A percentile compares a stretch with the other conserved stretches of the same genome.
These are phyloP conservation scores for Lutjanus argentimaculatus DNA, from an alignment of 2,797 vertebrate genomes.

Conservation along the genomic window DNA sequence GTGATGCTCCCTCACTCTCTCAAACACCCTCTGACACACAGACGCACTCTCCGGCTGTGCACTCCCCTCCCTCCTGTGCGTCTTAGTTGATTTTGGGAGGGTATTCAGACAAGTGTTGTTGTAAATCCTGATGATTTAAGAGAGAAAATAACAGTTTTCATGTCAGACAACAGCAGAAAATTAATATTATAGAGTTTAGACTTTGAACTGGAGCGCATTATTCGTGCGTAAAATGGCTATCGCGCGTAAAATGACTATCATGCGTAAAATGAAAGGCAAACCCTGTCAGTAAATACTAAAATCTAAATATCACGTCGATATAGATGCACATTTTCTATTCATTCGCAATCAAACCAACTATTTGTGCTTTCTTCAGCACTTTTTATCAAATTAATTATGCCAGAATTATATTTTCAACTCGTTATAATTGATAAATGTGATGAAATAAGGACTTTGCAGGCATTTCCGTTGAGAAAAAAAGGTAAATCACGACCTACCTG, in stretches of 20 bases:
- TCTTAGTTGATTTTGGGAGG: constrained; percentile 79
- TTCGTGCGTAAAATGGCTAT: constrained; percentile 65
- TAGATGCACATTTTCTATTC: neutral
- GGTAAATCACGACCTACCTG: constrained; percentile 87
- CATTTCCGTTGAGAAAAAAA: constrained; percentile 20
- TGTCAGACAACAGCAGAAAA: constrained; percentile 19
- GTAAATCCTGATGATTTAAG: constrained; percentile 78
- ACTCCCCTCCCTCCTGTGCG: constrained; percentile 81
- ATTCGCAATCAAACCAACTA: constrained; percentile 13
- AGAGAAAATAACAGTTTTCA: constrained; percentile 42
- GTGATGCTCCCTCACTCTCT: constrained; percentile 78
- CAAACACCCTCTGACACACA: constrained; percentile 79
- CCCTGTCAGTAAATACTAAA: neutral
- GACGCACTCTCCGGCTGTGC: constrained; percentile 67
- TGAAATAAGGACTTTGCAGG: constrained; percentile 12
- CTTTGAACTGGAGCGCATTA: constrained; percentile 11
- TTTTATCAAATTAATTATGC: neutral
- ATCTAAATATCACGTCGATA: neutral
- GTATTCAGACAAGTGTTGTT: constrained; percentile 77
- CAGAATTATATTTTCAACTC: neutral
- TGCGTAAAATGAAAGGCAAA: constrained; percentile 61
- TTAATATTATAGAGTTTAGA: constrained; percentile 1
- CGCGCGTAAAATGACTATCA: constrained; percentile 66
- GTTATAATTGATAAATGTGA: neutral
- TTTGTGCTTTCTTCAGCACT: constrained; percentile 24